These are phyloP conservation scores for Nautilus pompilius DNA, from an alignment of 1,140 invertebrate species.

Conservation along the genomic window DNA sequence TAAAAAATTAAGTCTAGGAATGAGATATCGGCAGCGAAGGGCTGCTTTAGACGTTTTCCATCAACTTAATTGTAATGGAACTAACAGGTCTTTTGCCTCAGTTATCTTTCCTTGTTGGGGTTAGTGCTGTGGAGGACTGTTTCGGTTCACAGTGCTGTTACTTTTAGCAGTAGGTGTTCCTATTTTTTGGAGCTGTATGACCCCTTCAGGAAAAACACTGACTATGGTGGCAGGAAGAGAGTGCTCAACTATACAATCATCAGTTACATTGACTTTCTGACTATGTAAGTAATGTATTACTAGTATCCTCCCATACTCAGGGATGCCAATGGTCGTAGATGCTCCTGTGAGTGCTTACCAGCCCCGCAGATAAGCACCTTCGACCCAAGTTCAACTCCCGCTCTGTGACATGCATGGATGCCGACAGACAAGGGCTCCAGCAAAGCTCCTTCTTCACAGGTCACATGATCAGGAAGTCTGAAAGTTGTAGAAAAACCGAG, in stretches of 20 bases:
- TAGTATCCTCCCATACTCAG: background rate
- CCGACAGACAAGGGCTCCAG: slow-evolving; percentile 90
- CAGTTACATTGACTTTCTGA: background rate
- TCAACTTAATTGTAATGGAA: too few species aligned
- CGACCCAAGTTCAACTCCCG: slow-evolving; percentile 69
- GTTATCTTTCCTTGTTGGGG: too few species aligned
- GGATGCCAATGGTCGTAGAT: background rate
- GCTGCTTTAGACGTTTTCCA: too few species aligned
- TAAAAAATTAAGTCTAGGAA: too few species aligned
- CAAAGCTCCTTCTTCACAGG: slow-evolving; percentile 88
- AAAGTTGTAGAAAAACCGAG: background rate
- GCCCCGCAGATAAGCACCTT: slow-evolving; percentile 84
- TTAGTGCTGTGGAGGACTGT: too few species aligned
- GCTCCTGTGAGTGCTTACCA: slow-evolving; percentile 57
- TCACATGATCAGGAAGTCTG: slow-evolving; percentile 81
- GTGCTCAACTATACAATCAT: background rate
- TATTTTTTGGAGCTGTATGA: too few species aligned
- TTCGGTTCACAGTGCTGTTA: too few species aligned
- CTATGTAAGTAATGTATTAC: background rate
- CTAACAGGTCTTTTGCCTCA: too few species aligned
- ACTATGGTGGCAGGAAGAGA: too few species aligned
- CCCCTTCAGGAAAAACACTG: too few species aligned
- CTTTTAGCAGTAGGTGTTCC: too few species aligned
- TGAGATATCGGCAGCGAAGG: too few species aligned
- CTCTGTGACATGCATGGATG: slow-evolving; percentile 85